Evolutionary conservation across 2,113 vertebrate species (phyloP), one percentile per base, ranked within the genome.

Genomic region (Rissa tridactyla): DNA sequence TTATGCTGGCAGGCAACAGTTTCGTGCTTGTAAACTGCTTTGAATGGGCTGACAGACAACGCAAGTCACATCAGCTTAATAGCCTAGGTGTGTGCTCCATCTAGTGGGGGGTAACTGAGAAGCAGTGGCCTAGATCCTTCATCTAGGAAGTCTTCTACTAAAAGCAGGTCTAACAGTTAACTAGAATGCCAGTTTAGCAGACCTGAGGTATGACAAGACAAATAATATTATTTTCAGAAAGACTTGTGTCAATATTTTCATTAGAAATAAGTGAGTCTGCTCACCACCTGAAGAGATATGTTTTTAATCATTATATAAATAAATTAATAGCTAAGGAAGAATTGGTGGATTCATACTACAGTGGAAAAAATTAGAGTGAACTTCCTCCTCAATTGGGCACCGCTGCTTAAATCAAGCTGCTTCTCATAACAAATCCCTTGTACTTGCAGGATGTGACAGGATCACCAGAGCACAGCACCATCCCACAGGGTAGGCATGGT

Each of bases 381-480:
- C 5, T 42, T 71, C 54, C 54, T 10, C 20, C 29, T 78, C 29
- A 47, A 2, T 15, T 58, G 27, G 21, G 29, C 26, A 89, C 20
- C 8, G 15, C 17, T n/a, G n/a, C 55, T 65, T 44, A 69, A n/a
- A 47, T 54, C 15, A 25, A 38, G 13, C 11, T 51, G 13, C 18
- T 64, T 66, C 51, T 69, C n/a, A 20, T 54, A 44, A 52, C 5
- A 54, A 69, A 44, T n/a, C 11, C 36, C 14, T 36, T 26, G 13
- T 26, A 36, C 13, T 61, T 0, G 0, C 18, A 42, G 47, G 32
- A 47, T 2, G 1, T 7, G 52, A 44, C 14, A 61, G 18, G 30
- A 32, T 52, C 40, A 83, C 23, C 34, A 40, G 26, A 72, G 29
- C 36, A 62, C 49, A 78, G 11, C 36, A 42, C 16, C 18, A 22